These are phyloP conservation scores for Ophioninae sp. DNA, from an alignment of 2,888 invertebrate species.

Conservation along the genomic window DNA sequence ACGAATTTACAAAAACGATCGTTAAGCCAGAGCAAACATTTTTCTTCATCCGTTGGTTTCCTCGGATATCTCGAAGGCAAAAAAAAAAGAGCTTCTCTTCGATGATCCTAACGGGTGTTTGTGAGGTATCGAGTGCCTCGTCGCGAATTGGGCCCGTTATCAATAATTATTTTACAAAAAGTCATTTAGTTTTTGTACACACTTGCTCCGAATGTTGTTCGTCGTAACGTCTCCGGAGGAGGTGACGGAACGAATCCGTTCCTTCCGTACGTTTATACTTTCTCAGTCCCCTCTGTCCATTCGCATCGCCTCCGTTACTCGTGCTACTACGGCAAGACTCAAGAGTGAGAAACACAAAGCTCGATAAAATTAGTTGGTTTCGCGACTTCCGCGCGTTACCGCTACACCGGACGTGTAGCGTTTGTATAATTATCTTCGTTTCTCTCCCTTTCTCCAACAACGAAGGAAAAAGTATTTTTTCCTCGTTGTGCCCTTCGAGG, in stretches of 20 bases:
- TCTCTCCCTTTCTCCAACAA: not conserved
- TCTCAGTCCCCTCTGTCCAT: not conserved
- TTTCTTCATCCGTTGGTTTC: not conserved
- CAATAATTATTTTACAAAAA: conserved; percentile 71
- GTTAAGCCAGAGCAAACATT: not conserved
- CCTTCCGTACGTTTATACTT: conserved; percentile 14
- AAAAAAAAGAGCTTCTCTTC: not conserved
- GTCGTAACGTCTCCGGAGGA: not conserved
- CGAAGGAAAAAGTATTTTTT: conserved; percentile 10
- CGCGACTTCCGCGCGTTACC: conserved; percentile 4
- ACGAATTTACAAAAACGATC: not conserved
- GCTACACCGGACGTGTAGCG: not conserved
- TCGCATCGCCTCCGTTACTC: not conserved
- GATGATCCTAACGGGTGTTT: not conserved
- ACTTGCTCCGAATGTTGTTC: conserved; percentile 26
- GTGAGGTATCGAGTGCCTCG: not conserved
- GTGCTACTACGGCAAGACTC: conserved; percentile 51
- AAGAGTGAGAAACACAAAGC: conserved; percentile 34
- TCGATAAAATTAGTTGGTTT: conserved; percentile 12
- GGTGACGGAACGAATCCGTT: not conserved
- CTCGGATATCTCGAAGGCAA: not conserved
- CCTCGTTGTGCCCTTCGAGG: conserved; percentile 57
- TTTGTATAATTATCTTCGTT: not conserved
- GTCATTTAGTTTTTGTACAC: conserved; percentile 47
- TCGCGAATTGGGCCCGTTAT: conserved; percentile 22